Base-by-base conservation (phyloP, 1,140 invertebrate species). In the Tetramorium parvispinum region DNA sequence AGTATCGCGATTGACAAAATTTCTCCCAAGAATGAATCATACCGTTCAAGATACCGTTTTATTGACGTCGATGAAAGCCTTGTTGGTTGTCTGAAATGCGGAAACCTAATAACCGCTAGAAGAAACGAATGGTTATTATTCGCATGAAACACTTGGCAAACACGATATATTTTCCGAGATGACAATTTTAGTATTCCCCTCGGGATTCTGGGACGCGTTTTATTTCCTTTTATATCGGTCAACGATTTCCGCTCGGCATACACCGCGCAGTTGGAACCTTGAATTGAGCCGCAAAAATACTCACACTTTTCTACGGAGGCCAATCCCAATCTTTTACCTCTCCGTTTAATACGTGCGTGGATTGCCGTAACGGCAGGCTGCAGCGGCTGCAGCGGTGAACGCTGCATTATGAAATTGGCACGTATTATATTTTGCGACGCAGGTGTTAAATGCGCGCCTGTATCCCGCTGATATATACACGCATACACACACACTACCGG, bases 271-370 rank as follows among this genome's bases (percentile, higher is more conserved):
- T 6, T 24, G 18, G 53, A 61, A 59, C 24, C 40, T 49, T 16
- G 24, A 83, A 75, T 75, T 73, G 75, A 83, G 24, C 79, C 24
- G 53, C 79, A 61, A 75, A 82, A 73, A 83, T 82, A 73, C 13
- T 73, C 55, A 24, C 79, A 4, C n/a, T 55, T 49, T 18, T 61
- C 77, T 18, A 8, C 8, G 21, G 11, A n/a, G 37, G 18, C 18
- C n/a, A 21, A 6, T 3, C 10, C 11, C 18, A 3, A 5, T 21
- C 13, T 53, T 75, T 59, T 49, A 11, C 6, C 24, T 2, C 16
- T 4, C 13, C n/a, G n/a, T 40, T 73, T 59, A 55, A 55, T 71
- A 70, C 21, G 66, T 73, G 24, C 66, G 4, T 32, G n/a, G 16
- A 49, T 13, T 49, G 37, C n/a, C 24, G n/a, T 40, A 70, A 21